phyloP scores from a whole-genome alignment of 2,888 invertebrate species.

The Melinaea menophilus region DNA sequence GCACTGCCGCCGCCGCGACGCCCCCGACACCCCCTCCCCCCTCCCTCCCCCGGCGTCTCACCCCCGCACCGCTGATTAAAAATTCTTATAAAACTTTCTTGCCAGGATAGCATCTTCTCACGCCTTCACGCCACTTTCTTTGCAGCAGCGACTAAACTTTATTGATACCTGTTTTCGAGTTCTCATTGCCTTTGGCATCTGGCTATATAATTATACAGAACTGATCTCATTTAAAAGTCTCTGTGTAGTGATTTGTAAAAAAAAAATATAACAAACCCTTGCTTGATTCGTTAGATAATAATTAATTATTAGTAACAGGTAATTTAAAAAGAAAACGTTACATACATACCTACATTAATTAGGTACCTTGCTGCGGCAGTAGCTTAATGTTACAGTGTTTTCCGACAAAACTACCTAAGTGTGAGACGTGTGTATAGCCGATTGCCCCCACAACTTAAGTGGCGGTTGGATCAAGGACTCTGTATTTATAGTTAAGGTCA shows the following conservation, averaged over 20 bases:
- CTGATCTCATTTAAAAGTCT: background rate
- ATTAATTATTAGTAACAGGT: too few relatives aligned
- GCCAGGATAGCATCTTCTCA: constrained; percentile 27
- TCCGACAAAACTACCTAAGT: constrained; percentile 53
- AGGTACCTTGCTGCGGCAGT: constrained; percentile 14
- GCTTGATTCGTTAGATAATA: too few relatives aligned
- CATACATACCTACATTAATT: constrained; percentile 12
- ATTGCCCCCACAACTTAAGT: constrained; percentile 75
- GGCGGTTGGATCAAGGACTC: constrained; percentile 63
- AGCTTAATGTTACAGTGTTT: constrained; percentile 14
- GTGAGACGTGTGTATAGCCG: constrained; percentile 64
- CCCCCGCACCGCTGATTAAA: constrained; percentile 49
- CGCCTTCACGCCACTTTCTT: constrained; percentile 29
- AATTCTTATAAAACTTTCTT: constrained; percentile 66
- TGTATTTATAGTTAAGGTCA: constrained; percentile 52
- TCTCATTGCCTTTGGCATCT: constrained; percentile 21
- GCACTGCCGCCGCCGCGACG: constrained; percentile 68
- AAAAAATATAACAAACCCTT: too few relatives aligned
- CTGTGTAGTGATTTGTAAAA: too few relatives aligned
- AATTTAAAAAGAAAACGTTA: background rate
- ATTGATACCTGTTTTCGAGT: constrained; percentile 19
- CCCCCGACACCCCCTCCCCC: constrained; percentile 41
- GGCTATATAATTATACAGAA: background rate
- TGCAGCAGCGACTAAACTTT: constrained; percentile 25
- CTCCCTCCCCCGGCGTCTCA: constrained; percentile 47